Evolutionary conservation across 2,113 vertebrate genomes (phyloP).

Genomic region (Speoplatyrhinus poulsoni): DNA sequence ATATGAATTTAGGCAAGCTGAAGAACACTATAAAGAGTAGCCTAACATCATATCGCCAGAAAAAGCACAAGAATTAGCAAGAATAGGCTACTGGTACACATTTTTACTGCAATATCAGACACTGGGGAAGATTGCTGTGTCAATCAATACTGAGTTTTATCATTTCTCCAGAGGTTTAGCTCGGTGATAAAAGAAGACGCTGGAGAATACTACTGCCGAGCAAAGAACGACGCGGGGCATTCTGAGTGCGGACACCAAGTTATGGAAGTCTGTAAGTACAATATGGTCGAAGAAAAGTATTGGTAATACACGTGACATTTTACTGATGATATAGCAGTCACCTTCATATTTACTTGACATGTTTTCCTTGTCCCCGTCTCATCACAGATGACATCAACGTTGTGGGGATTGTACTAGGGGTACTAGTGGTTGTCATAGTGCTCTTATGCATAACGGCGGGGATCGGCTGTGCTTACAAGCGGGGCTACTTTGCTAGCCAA

Average conservation of each 20-base stretch:
- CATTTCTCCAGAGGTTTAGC: constrained; percentile 80
- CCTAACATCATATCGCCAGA: not conserved
- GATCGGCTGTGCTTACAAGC: constrained; percentile 93
- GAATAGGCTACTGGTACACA: not conserved
- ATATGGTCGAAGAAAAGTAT: not conserved
- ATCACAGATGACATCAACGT: constrained; percentile 90
- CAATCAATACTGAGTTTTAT: not conserved
- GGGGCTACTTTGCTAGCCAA: constrained; percentile 87
- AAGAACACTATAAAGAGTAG: not conserved
- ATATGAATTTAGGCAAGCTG: too few species aligned
- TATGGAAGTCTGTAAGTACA: constrained; percentile 97
- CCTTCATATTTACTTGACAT: not conserved
- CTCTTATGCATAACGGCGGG: constrained; percentile 86
- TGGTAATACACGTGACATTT: too few species aligned
- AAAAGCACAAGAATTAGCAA: not conserved
- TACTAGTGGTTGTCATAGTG: constrained; percentile 88
- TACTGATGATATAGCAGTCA: not conserved
- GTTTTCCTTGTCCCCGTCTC: not conserved
- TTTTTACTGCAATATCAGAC: not conserved
- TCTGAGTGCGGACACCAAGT: constrained; percentile 85
- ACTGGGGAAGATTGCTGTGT: not conserved
- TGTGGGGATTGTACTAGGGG: constrained; percentile 85
- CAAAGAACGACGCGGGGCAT: constrained; percentile 86
- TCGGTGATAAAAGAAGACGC: constrained; percentile 89
- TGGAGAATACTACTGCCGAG: constrained; percentile 88